These are phyloP conservation scores for Aphelenchoides bicaudatus DNA, from an alignment of 2,888 invertebrate genomes.

Conservation along the genomic window DNA sequence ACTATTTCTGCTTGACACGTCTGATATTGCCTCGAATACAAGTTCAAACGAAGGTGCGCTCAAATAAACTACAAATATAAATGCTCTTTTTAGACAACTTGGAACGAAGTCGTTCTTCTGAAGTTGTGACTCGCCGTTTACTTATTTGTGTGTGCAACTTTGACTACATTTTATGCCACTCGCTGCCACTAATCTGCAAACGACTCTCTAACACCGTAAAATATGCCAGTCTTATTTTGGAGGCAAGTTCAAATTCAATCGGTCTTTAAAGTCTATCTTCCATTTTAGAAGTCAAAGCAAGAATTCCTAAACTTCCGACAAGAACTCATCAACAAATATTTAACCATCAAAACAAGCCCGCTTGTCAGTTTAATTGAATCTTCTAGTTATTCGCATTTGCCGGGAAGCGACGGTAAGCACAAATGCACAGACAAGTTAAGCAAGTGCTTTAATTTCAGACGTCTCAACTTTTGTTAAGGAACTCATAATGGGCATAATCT, in stretches of 20 bases:
- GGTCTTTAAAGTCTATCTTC: neutral
- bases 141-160: conserved; percentile 57
- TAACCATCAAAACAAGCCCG: conserved; percentile 43
- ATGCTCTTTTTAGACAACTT: no score
- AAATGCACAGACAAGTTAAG: conserved; percentile 2
- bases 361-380: conserved; percentile 42
- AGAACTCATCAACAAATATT: conserved; percentile 45
- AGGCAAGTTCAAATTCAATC: conserved; percentile 34
- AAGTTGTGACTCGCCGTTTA: conserved; percentile 48
- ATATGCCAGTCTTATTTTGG: conserved; percentile 52
- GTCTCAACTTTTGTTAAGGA: conserved; percentile 59
- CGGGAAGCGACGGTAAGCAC: conserved; percentile 42
- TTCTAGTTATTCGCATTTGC: conserved; percentile 44
- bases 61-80: conserved; percentile 2
- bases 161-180: conserved; percentile 53
- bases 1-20: conserved; percentile 3
- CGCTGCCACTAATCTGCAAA: conserved; percentile 46
- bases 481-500: conserved; percentile 56
- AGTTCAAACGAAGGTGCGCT: conserved; percentile 12
- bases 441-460: conserved; percentile 33
- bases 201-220: conserved; percentile 53
- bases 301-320: conserved; percentile 44
- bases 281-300: conserved; percentile 42
- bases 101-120: conserved; percentile 18
- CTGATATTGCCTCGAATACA: conserved; percentile 15